Evolutionary conservation across 1,140 invertebrate genomes (phyloP), one percentile per base, ranked within the genome.

Genomic region (Augochlora pura): DNA sequence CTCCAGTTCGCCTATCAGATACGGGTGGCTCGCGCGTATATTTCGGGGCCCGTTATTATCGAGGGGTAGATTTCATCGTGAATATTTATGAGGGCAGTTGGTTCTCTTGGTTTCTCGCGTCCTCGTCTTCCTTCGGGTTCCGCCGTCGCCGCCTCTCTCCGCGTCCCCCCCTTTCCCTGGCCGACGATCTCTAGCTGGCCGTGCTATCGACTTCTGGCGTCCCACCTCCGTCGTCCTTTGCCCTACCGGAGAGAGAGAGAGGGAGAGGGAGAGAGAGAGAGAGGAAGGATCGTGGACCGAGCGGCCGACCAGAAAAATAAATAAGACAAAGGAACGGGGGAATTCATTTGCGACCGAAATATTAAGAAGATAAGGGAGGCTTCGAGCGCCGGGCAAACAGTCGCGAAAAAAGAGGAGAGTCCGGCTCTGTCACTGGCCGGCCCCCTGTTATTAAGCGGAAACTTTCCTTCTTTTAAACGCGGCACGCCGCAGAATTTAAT

Each of bases 31-130:
- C 84, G 74, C 77, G 85, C 86, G 86, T 88, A 90, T 89, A 90
- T 90, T 91, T 91, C 81, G 84, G 88, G 85, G 81, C 80, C 88
- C 86, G 89, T 92, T 92, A 92, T 92, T 93, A 92, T 92, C 89
- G 91, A 91, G 88, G 90, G 89, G 88, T 92, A 91, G 89, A 92
- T 92, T 92, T 91, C 89, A 91, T 91, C 89, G 87, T 92, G 91
- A 93, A 93, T 93, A 93, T 92, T 90, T 89, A 93, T 92, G 89
- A 92, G 85, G 81, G 68, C 72, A 83, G 54, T 57, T 73, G 84
- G 79, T 78, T 82, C 83, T 88, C 83, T 70, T 57, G 81, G 82
- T 86, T 84, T 57, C 67, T 83, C 69, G 80, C 72, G 60, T 77
- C 68, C 78, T 77, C 71, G 65, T 57, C 63, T 77, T 72, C 64